Base-by-base conservation (phyloP, 1,140 invertebrate genomes). In the Philaenus spumarius region DNA sequence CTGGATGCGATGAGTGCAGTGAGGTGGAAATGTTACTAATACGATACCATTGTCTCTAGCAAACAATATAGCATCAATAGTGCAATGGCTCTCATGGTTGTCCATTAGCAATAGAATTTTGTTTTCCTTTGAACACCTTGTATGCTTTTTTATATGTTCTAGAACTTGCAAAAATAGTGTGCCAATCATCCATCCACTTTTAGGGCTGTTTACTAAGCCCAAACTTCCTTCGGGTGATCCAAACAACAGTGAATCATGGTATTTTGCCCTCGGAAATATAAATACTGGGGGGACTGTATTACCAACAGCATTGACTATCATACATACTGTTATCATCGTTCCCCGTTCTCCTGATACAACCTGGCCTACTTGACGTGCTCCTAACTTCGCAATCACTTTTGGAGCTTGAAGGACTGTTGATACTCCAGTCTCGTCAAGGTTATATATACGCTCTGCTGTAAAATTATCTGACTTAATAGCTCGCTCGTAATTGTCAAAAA, bases 61-160 rank as follows among this genome's bases (percentile, higher is more conserved):
- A 48, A 58, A 65, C 55, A 63, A 34, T 46, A 68, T 42, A 12
- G 62, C 64, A 53, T 60, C 53, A 1, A 71, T 6, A 12, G 63
- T 64, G 39, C 63, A 57, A 60, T 76, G 73, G 11, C 62, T 69
- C 9, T 60, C 56, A 58, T 75, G 71, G 39, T 69, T 72, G 62
- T 77, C 73, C 46, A 65, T 50, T n/a, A 76, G 40, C 0, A 76
- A 47, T 30, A 78, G 61, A 51, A 71, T 66, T 22, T 70, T 70
- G 26, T 65, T 61, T 30, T 74, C 63, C 47, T 39, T 53, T 14
- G 62, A 62, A 42, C 59, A 57, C 40, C 60, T 34, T 12, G 58
- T 61, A 51, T 66, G 52, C 45, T 59, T 55, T 12, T 62, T 45
- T 60, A 72, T 66, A 60, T 66, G 62, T 20, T 62, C 37, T 24